A percentile compares a stretch with the other conserved stretches of the same genome.
phyloP scores from a whole-genome alignment of 1,140 invertebrate genomes.

The Drosophila biarmipes region DNA sequence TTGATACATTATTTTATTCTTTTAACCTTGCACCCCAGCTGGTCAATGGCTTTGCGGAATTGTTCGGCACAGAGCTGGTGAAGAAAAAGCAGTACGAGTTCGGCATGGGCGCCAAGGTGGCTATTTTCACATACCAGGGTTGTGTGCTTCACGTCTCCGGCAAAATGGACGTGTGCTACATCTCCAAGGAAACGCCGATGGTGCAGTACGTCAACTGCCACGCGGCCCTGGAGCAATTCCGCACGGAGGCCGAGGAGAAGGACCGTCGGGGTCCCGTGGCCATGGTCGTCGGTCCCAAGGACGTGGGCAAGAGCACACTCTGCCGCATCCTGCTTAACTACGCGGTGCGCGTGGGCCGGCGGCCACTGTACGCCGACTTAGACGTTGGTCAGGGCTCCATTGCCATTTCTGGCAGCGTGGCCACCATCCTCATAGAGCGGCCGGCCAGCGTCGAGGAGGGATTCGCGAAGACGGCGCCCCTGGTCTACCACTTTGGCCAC shows the following conservation, averaged over 20 bases:
- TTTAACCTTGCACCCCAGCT: constrained; percentile 86
- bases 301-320: constrained; percentile 98
- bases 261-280: constrained; percentile 91
- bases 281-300: constrained; percentile 96
- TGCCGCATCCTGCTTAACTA: constrained; percentile 97
- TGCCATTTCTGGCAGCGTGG: constrained; percentile 96
- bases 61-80: constrained; percentile 98
- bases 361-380: constrained; percentile 97
- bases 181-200: constrained; percentile 98
- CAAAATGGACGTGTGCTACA: constrained; percentile 96
- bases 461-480: constrained; percentile 94
- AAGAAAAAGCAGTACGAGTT: constrained; percentile 97
- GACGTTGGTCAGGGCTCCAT: constrained; percentile 98
- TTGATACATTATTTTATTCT: not conserved
- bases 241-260: constrained; percentile 91
- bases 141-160: constrained; percentile 93
- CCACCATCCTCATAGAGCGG: constrained; percentile 94
- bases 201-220: constrained; percentile 94
- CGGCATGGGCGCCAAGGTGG: constrained; percentile 95
- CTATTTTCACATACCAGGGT: constrained; percentile 98
- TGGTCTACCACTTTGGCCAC: constrained; percentile 98
- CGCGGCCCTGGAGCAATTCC: constrained; percentile 95
- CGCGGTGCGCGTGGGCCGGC: constrained; percentile 93
- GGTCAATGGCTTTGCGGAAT: constrained; percentile 94
- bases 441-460: constrained; percentile 96